These are phyloP conservation scores for Ptychadena robeensis DNA, from an alignment of 2,797 vertebrate genomes.

Conservation along the genomic window DNA sequence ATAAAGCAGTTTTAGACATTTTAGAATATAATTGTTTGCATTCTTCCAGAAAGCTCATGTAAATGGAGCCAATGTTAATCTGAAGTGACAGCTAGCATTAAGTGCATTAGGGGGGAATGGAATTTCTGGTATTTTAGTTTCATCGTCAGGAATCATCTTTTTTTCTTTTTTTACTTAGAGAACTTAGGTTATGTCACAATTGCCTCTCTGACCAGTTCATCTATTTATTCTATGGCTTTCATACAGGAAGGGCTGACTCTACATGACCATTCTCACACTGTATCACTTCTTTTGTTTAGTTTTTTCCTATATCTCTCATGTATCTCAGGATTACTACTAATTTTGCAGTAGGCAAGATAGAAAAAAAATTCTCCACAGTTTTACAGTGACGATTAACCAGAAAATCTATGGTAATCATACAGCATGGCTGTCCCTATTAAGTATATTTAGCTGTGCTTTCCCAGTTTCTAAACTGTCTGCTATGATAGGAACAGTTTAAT, in stretches of 20 bases:
- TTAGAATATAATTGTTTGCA: slow-evolving; percentile 54
- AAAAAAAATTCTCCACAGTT: slow-evolving; percentile 30
- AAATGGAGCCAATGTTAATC: slow-evolving; percentile 53
- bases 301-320: slow-evolving; percentile 22
- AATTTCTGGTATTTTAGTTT: slow-evolving; percentile 48
- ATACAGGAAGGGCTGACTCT: slow-evolving; percentile 44
- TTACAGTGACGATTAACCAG: slow-evolving; percentile 1
- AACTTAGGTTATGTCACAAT: slow-evolving; percentile 57
- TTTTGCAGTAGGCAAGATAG: background rate
- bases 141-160: slow-evolving; percentile 39
- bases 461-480: no score
- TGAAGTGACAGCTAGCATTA: slow-evolving; percentile 51
- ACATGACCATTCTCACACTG: slow-evolving; percentile 24
- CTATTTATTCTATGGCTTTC: slow-evolving; percentile 53
- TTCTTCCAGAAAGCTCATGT: slow-evolving; percentile 58
- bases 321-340: slow-evolving; percentile 27
- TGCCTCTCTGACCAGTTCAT: slow-evolving; percentile 9
- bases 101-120: slow-evolving; percentile 53
- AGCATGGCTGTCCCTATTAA: background rate
- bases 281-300: slow-evolving; percentile 8
- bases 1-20: slow-evolving; percentile 14
- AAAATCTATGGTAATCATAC: background rate
- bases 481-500: no score
- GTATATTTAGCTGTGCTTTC: background rate
- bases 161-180: slow-evolving; percentile 56